Percentiles rank a stretch among this genome's conserved stretches.
phyloP scores from a whole-genome alignment of 2,888 invertebrate genomes.

The Harpalus rubripes region DNA sequence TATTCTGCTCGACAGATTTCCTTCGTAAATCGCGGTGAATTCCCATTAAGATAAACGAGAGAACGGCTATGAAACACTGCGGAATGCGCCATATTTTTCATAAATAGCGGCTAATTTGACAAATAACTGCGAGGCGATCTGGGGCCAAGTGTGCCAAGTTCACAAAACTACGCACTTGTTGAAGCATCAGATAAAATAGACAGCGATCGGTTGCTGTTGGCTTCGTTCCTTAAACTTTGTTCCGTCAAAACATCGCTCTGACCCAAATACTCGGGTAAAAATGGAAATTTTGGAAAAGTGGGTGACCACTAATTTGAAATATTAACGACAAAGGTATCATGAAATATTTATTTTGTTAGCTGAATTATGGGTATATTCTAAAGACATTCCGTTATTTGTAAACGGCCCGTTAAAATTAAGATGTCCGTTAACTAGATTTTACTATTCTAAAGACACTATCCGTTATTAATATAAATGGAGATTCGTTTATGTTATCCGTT shows the following conservation, averaged over 20 bases:
- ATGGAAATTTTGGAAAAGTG: neutral
- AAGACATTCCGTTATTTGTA: no score
- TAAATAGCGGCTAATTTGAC: slow-evolving; percentile 59
- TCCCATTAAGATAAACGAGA: slow-evolving; percentile 6
- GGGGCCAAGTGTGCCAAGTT: slow-evolving; percentile 58
- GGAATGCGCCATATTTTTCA: slow-evolving; percentile 45
- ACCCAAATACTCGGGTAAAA: slow-evolving; percentile 3
- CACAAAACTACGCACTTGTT: slow-evolving; percentile 58
- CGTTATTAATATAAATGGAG: no score
- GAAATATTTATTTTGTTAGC: neutral
- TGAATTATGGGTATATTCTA: no score
- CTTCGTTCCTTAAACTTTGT: slow-evolving; percentile 49
- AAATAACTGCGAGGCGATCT: slow-evolving; percentile 36
- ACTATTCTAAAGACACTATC: no score
- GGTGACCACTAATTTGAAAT: neutral
- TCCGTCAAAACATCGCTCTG: slow-evolving; percentile 45
- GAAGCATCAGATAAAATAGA: slow-evolving; percentile 59
- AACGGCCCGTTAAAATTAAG: no score
- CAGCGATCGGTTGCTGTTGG: slow-evolving; percentile 21
- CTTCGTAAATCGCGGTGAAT: neutral
- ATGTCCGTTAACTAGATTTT: no score
- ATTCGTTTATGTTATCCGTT: no score
- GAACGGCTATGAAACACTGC: slow-evolving; percentile 9
- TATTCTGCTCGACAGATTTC: neutral
- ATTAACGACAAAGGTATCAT: neutral